Base-by-base conservation (phyloP, 2,797 vertebrate genomes). In the Nyctalus aviator region DNA sequence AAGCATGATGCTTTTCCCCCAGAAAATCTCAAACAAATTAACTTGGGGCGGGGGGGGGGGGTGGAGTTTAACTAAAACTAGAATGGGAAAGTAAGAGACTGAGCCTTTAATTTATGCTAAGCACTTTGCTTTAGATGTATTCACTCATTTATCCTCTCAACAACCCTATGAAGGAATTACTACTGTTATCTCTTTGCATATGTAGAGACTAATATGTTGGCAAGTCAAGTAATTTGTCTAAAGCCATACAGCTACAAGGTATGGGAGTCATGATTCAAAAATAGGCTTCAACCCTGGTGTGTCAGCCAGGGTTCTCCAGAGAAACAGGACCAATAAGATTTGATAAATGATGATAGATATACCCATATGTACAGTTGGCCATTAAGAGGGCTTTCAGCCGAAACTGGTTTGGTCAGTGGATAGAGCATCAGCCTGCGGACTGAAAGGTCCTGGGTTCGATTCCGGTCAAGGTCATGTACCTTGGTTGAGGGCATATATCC, bases 21-120 rank as follows among this genome's bases (percentile, higher is more conserved):
- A 20, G 83, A 69, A 91, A 91, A 71, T 30, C 46, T 50, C 79
- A 62, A 90, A 66, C 53, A 62, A 88, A 76, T 18, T 66, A 79
- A 53, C 1, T 21, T 41, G 17, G 78, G 44, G 15, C 75, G 3
- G 35, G 37, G 37, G 21, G 35, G 46, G 73, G 59, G 62, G 46
- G 73, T 53, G 62, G 57, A 48, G 13, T 41, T 59, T 55, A 55
- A 46, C 88, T 62, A 64, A 85, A 83, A 84, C 27, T 69, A 64
- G 21, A 66, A 37, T 6, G 20, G 17, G 21, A 71, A 20, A 68
- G 32, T 4, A 25, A 20, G 25, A 59, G 69, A 46, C 48, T 46
- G 25, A 64, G 25, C 7, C 30, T 59, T 82, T 75, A 85, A 48
- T 64, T 25, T 30, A 41, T 7, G 13, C 41, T 27, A 59, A 20